Base-by-base conservation (phyloP, 2,797 vertebrate species). In the Orestias chungarensis region DNA sequence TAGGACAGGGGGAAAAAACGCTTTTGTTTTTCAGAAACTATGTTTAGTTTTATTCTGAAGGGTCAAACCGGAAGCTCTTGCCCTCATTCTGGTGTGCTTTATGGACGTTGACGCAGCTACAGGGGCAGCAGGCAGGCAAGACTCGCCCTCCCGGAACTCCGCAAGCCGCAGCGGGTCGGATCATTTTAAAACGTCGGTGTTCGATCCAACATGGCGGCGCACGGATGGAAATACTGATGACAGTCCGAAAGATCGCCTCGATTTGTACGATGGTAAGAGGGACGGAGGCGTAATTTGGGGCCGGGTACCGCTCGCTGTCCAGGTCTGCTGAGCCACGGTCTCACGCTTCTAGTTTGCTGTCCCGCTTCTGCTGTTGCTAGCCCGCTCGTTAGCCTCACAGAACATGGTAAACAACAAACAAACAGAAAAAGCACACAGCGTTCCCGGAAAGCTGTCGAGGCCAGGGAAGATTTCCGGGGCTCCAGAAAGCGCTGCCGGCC, bases 191-290 rank as follows among this genome's bases (percentile, higher is more conserved):
- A 44, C 91, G 88, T 75, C 88, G 92, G 90, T 93, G 94, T 92
- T 94, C 92, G 95, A 93, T 94, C 94, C 94, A 96, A 88, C 92
- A 96, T 96, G 96, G 95, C 92, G 92, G 86, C 90, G 89, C 85
- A 93, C 95, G 94, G 95, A 96, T 96, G 96, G 96, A 96, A 94
- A 93, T 96, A 92, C 96, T 96, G 95, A 96, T 96, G 96, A 97
- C 96, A 92, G 96, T 97, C 94, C 96, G 96, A 90, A 97, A 96
- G 94, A 96, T 97, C 94, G 96, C 96, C 92, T 96, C 96, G 95
- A 96, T 97, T 95, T 97, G 96, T 97, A 97, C 96, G 94, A 97
- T 97, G 96, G 96, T 96, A 87, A 94, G 96, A 11, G 64, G 64
- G 40, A 0, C 67, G 18, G 54, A 12, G 25, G 8, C 44, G 64